Percentiles rank a stretch among this genome's conserved stretches.
Conservation (phyloP, 1,140 invertebrate genomes). For the Bombyx mori region DNA sequence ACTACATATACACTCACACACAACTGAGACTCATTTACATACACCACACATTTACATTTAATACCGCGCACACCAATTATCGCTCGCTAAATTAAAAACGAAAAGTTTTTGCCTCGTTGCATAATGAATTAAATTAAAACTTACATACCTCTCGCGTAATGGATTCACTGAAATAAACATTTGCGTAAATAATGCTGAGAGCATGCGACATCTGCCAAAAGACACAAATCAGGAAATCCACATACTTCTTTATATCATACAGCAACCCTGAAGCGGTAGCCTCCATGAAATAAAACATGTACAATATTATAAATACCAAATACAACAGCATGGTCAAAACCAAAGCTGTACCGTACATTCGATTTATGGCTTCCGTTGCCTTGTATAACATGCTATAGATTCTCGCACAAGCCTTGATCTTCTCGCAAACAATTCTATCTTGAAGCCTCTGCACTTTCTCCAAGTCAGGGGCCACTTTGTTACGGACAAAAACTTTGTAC, state of each 20-base stretch:
- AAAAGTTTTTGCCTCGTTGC: no score
- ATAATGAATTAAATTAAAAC: not conserved
- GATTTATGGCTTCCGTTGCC: constrained; percentile 19
- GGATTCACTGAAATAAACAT: constrained; percentile 30
- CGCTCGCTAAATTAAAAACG: no score
- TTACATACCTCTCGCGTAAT: constrained; percentile 28
- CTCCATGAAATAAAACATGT: constrained; percentile 54
- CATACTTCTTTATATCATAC: constrained; percentile 30
- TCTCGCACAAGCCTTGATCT: constrained; percentile 34
- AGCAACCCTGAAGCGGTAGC: constrained; percentile 45
- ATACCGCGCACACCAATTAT: no score
- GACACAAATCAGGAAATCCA: constrained; percentile 36
- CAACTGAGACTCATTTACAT: no score
- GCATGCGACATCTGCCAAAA: constrained; percentile 36
- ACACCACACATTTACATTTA: no score
- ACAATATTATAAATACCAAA: constrained; percentile 27
- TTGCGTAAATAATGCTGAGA: constrained; percentile 23
- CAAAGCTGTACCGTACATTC: constrained; percentile 35
- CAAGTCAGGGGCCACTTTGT: constrained; percentile 13
- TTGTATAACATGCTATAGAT: constrained; percentile 36
- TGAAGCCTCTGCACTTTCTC: constrained; percentile 22
- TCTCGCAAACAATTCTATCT: constrained; percentile 31
- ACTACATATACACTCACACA: no score
- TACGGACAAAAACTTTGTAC: constrained; percentile 24
- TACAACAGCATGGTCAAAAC: constrained; percentile 26